phyloP scores from a whole-genome alignment of 2,113 vertebrate species.

The Paradoxurus hermaphroditus region DNA sequence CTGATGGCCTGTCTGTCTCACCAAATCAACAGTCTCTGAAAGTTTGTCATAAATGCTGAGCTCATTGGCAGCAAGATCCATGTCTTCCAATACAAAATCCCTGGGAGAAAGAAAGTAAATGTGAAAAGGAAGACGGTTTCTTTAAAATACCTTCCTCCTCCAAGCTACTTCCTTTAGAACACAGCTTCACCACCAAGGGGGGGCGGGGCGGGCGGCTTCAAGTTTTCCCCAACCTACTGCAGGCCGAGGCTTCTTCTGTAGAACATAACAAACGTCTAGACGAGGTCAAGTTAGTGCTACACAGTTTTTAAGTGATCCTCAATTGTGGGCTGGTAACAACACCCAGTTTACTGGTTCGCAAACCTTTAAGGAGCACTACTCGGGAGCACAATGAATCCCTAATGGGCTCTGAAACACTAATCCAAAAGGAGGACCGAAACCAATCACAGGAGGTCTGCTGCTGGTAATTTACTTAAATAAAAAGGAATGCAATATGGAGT shows the following conservation, averaged over 20 bases:
- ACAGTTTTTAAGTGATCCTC: not conserved
- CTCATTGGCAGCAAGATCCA: constrained; percentile 92
- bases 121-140: not conserved
- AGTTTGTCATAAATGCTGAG: constrained; percentile 97
- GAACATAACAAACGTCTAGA: not conserved
- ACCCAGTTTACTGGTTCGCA: not conserved
- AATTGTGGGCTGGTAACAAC: not conserved
- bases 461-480: not conserved
- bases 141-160: not conserved
- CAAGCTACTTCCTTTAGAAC: not conserved
- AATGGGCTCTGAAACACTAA: not conserved
- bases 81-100: constrained; percentile 79
- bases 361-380: not conserved
- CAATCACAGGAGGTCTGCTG: not conserved
- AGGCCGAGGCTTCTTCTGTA: not conserved
- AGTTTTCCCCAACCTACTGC: not conserved
- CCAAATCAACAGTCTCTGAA: constrained; percentile 94
- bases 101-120: constrained; percentile 63
- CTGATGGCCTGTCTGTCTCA: constrained; percentile 94
- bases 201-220: no score
- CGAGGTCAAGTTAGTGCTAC: not conserved
- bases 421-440: not conserved
- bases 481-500: not conserved
- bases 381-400: not conserved
- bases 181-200: no score